phyloP scores from a whole-genome alignment of 1,140 invertebrate species.

The Halesus radiatus region DNA sequence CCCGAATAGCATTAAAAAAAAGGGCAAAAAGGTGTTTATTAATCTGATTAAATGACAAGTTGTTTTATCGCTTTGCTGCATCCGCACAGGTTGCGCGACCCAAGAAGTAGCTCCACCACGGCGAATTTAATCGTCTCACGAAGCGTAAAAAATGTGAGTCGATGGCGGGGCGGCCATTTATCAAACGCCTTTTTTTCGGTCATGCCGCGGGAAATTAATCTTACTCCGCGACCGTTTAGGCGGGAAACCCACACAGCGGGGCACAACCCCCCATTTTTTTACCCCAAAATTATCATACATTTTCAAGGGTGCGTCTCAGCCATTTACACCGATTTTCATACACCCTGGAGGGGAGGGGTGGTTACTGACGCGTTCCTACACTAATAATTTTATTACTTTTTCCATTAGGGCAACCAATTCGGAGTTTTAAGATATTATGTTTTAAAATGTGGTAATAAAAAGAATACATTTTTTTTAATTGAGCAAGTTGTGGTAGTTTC shows the following conservation, averaged over 20 bases:
- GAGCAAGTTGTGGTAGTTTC: no score
- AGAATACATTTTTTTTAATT: no score
- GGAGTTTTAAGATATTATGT: no score
- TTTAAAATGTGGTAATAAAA: no score
- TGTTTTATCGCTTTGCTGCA: no score
- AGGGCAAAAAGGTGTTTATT: no score
- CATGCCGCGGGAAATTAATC: constrained; percentile 33
- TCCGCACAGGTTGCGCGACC: no score
- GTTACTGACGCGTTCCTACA: no score
- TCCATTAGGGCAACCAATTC: no score
- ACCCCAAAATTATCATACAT: neutral
- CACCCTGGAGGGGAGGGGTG: neutral
- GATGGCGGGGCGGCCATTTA: constrained; percentile 12
- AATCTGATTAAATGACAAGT: no score
- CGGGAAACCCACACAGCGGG: neutral
- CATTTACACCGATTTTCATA: neutral
- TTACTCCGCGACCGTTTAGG: constrained; percentile 34
- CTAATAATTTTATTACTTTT: no score
- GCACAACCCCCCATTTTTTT: neutral
- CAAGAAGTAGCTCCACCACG: neutral
- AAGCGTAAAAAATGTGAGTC: constrained; percentile 4
- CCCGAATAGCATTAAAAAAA: no score
- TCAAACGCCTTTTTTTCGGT: constrained; percentile 31
- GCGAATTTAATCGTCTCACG: constrained; percentile 7
- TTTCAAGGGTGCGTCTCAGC: neutral